Conservation (phyloP, 2,113 vertebrate species). For the Perognathus longimembris region DNA sequence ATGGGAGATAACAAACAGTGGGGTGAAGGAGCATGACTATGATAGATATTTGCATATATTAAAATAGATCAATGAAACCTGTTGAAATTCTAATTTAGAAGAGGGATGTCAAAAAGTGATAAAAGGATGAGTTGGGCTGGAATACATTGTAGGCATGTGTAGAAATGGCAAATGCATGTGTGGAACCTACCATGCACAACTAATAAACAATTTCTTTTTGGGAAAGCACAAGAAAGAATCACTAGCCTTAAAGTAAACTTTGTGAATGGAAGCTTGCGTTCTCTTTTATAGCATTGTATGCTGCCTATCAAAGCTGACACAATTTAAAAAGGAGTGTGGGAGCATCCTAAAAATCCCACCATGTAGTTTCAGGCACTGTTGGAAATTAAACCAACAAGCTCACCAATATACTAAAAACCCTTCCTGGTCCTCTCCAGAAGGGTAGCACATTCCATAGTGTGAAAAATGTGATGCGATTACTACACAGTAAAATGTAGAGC, state of each 20-base stretch:
- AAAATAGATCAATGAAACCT: background rate
- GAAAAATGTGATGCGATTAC: background rate
- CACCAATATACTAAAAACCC: background rate
- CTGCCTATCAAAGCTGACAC: background rate
- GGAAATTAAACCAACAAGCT: slow-evolving; percentile 25
- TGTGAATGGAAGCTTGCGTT: background rate
- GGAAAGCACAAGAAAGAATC: background rate
- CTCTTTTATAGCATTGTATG: background rate
- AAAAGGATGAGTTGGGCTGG: too few relatives aligned
- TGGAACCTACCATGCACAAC: too few relatives aligned
- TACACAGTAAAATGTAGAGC: background rate
- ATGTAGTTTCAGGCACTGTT: slow-evolving; percentile 33
- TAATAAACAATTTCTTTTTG: too few relatives aligned
- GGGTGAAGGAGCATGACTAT: too few relatives aligned
- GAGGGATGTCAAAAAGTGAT: too few relatives aligned
- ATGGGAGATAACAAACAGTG: too few relatives aligned
- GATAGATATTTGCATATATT: too few relatives aligned
- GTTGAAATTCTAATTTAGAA: too few relatives aligned
- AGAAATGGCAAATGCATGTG: too few relatives aligned
- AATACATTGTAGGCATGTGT: too few relatives aligned
- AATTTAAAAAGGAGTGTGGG: background rate
- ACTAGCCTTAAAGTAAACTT: slow-evolving; percentile 45
- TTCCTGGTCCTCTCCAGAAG: slow-evolving; percentile 2
- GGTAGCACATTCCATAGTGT: background rate
- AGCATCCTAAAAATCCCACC: slow-evolving; percentile 40